Evolutionary conservation across 2,113 vertebrate species (phyloP).

Genomic region (Oriolus oriolus): DNA sequence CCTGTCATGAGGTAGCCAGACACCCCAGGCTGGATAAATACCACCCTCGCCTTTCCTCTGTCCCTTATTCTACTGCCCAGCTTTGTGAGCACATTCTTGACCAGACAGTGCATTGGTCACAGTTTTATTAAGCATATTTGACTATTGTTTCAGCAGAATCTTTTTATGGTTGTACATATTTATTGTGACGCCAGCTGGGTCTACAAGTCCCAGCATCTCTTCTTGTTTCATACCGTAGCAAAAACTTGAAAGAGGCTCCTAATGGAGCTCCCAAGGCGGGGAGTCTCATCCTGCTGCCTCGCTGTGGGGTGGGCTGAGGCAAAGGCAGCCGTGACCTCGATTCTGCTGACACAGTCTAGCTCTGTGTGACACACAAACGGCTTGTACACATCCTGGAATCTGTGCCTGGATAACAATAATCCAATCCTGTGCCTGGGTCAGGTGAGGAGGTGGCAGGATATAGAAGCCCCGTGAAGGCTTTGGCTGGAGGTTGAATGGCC

Average conservation of each 20-base stretch:
- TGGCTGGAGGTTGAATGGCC: background rate
- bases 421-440: background rate
- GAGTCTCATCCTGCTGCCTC: background rate
- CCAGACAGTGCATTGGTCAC: background rate
- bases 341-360: background rate
- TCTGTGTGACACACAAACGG: background rate
- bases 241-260: background rate
- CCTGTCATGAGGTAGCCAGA: background rate
- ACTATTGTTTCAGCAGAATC: background rate
- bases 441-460: background rate
- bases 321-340: background rate
- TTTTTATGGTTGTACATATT: background rate
- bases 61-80: fast-evolving
- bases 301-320: background rate
- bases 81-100: background rate
- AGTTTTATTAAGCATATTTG: background rate
- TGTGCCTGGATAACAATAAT: background rate
- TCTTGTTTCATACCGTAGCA: background rate
- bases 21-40: background rate
- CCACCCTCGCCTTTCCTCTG: fast-evolving
- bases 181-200: background rate
- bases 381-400: background rate
- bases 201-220: background rate
- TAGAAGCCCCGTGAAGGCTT: background rate
- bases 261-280: background rate